Base-by-base conservation (phyloP, 2,113 vertebrate genomes). In the Hydrochoerus hydrochaeris region DNA sequence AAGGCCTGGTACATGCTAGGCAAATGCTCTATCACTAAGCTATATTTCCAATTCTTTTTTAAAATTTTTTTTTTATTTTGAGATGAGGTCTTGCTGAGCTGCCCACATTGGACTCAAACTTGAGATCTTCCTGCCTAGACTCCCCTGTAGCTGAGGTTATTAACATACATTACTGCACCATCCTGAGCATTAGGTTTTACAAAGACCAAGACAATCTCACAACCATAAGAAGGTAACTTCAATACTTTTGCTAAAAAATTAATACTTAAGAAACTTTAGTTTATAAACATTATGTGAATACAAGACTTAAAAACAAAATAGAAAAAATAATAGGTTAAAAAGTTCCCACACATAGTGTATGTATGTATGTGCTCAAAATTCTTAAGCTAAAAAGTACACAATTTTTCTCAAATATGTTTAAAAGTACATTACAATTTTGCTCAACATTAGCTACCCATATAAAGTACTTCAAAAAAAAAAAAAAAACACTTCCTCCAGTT, bases 141-240 rank as follows among this genome's bases (percentile, higher is more conserved):
- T 75, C 11, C 38, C 0, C 4, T 44, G 41, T 12, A 65, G 63
- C 20, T 73, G 71, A 73, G 38, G 41, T 44, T 77, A 77, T 6
- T 30, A 13, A 77, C 26, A 16, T 30, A 44, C 13, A 49, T 17
- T 49, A 54, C 30, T 22, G 24, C 5, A 54, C 49, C 32, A 54
- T 16, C 30, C 14, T 35, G 4, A 80, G 32, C 46, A 35, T 7
- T 3, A 13, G 60, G 20, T 80, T 97, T 75, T 84, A 52, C 60
- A 95, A 94, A 98, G n/a, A 88, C 46, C 54, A 96, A 8, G 0
- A n/a, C 8, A 58, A 73, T 78, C 28, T 44, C 73, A 17, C 1
- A 97, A 96, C 28, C n/a, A 96, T 30, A 88, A 60, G 96, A 38
- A 83, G 7, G 54, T 20, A 97, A 91, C 52, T 88, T 65, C 52